These are phyloP conservation scores for Temnothorax unifasciatus DNA, from an alignment of 2,888 invertebrate species.

Conservation along the genomic window DNA sequence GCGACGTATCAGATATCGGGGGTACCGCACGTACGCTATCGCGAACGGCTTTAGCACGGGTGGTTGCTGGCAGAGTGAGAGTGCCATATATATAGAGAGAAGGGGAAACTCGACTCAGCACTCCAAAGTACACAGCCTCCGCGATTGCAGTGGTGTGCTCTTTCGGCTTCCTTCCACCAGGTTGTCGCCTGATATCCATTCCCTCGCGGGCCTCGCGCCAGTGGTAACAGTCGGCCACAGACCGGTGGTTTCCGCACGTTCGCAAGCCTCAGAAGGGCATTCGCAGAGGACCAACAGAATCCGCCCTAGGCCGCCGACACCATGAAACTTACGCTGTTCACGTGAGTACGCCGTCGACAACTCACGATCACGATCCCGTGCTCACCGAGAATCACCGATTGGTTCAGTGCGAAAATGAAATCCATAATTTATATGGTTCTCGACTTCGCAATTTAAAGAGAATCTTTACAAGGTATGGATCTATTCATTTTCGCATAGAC, in stretches of 20 bases:
- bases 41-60: slow-evolving; percentile 66
- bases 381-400: neutral
- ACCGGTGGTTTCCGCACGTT: slow-evolving; percentile 61
- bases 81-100: slow-evolving; percentile 82
- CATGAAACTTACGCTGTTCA: slow-evolving; percentile 80
- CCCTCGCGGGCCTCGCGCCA: slow-evolving; percentile 75
- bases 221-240: slow-evolving; percentile 70
- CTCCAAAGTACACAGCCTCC: slow-evolving; percentile 85
- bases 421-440: too few species aligned
- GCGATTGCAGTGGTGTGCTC: slow-evolving; percentile 83
- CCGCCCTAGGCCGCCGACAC: slow-evolving; percentile 51
- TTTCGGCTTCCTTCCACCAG: slow-evolving; percentile 64
- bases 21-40: slow-evolving; percentile 55
- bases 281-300: slow-evolving; percentile 11
- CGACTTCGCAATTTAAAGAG: neutral
- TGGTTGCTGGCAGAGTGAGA: slow-evolving; percentile 78
- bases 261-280: slow-evolving; percentile 39
- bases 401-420: neutral
- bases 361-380: neutral
- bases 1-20: slow-evolving; percentile 48
- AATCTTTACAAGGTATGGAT: neutral
- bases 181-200: slow-evolving; percentile 72
- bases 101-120: slow-evolving; percentile 83
- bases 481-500: neutral
- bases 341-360: slow-evolving; percentile 75